Percentiles rank a stretch among this genome's conserved stretches.
Conservation (phyloP, 2,888 invertebrate genomes). For the Alloplasta piceator region DNA sequence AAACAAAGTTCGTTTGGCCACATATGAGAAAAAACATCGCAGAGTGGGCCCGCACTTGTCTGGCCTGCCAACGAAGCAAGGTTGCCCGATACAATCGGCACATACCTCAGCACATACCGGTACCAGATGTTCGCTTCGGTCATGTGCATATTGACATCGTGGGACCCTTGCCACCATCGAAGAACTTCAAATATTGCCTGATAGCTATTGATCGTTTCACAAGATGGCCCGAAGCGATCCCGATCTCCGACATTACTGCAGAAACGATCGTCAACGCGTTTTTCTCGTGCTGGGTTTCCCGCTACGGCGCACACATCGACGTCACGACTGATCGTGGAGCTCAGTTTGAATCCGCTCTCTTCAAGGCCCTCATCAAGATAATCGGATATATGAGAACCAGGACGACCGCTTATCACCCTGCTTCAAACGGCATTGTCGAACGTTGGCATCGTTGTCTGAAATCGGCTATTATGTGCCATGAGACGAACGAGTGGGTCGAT, state of each 20-base stretch:
- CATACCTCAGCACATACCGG: no score
- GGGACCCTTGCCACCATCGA: conserved; percentile 73
- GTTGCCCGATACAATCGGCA: conserved; percentile 69
- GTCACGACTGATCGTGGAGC: conserved; percentile 77
- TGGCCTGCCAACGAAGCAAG: conserved; percentile 75
- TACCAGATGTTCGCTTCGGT: no score
- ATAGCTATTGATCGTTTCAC: conserved; percentile 76
- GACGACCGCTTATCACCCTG: no score
- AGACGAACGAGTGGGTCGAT: no score
- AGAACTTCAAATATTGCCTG: conserved; percentile 75
- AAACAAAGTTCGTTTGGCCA: conserved; percentile 71
- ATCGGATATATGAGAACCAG: no score
- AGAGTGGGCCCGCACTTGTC: conserved; percentile 72
- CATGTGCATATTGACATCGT: no score
- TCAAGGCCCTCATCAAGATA: no score
- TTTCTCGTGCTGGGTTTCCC: conserved; percentile 62
- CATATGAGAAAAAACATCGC: conserved; percentile 69
- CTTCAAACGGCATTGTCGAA: no score
- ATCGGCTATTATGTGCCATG: no score
- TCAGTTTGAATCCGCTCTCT: conserved; percentile 78
- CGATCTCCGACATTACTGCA: conserved; percentile 61
- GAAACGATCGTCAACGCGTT: conserved; percentile 61
- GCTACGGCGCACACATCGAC: conserved; percentile 61
- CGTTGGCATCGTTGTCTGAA: no score
- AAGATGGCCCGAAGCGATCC: conserved; percentile 70